Base-by-base conservation (phyloP, 2,797 vertebrate species). In the Phataginus tetradactyla region DNA sequence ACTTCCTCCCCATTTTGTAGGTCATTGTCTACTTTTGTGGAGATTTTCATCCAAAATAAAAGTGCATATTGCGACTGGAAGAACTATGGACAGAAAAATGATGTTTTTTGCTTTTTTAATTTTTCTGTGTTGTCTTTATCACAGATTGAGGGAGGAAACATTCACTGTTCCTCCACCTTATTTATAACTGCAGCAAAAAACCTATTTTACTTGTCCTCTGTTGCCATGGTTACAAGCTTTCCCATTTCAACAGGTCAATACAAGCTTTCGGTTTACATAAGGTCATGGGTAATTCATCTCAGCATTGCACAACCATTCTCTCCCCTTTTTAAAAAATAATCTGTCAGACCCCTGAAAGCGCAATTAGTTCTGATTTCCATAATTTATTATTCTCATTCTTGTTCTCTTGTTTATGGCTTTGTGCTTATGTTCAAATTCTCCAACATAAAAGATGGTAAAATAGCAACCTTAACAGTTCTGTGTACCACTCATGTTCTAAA, bases 201-300 rank as follows among this genome's bases (percentile, higher is more conserved):
- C 75, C 78, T 79, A 97, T 97, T 98, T 96, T 85, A 95, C 94
- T 96, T 97, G 79, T 27, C 71, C 79, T 90, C 61, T 3, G 97
- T 98, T 97, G 88, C 81, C 96, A 94, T 98, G 98, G 97, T 96
- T 96, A 98, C 94, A 90, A 95, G 88, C 57, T 81, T 92, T 86
- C 68, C 89, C 32, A 91, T 96, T 98, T 97, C 93, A 96, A 92
- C 91, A 96, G 94, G 97, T 97, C 96, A 97, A 42, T 59, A 55
- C 25, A 77, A 94, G 92, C 91, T 68, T 98, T 96, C 0, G 13
- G 94, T 96, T 98, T 98, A 97, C 91, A 96, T 86, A 97, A 96
- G 95, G 72, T 88, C 90, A 57, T 61, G n/a, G 93, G 91, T 96
- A 98, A 97, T 97, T 95, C n/a, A 81, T 39, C 79, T 90, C 34